Evolutionary conservation across 2,113 vertebrate species (phyloP).

Genomic region (Pitta sordida): DNA sequence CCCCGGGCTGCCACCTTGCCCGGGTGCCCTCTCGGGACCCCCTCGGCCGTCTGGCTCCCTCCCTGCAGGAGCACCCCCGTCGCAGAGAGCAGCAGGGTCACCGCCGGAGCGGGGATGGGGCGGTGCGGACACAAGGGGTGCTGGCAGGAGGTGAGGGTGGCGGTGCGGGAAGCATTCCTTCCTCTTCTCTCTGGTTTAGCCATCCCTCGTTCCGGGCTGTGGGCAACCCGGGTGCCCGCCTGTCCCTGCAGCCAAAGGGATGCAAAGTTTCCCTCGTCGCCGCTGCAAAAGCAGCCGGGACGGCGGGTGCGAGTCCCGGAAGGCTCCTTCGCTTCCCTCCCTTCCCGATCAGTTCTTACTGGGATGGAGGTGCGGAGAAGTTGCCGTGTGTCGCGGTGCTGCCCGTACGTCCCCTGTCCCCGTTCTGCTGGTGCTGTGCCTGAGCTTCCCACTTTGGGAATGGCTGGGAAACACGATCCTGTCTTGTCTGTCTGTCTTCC

Average conservation of each 20-base stretch:
- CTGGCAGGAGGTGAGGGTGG: not conserved
- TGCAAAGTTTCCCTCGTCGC: not conserved
- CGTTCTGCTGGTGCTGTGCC: not conserved
- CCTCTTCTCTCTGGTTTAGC: not conserved
- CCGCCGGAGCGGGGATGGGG: not conserved
- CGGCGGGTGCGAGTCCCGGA: not conserved
- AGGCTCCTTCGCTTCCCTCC: not conserved
- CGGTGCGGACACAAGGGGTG: not conserved
- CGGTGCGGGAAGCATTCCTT: not conserved
- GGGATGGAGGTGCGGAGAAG: not conserved
- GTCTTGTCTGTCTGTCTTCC: not conserved
- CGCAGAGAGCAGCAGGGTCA: not conserved
- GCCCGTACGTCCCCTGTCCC: not conserved
- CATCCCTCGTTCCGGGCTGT: not conserved
- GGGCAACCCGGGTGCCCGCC: fast-evolving
- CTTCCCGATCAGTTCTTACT: not conserved
- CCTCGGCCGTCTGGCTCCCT: not conserved
- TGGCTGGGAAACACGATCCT: not conserved
- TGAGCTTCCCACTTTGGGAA: not conserved
- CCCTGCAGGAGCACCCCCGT: not conserved
- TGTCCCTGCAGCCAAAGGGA: not conserved
- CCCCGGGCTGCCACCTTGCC: not conserved
- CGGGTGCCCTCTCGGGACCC: not conserved
- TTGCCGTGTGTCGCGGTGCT: not conserved
- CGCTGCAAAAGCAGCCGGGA: not conserved